Percentiles rank a stretch among this genome's conserved stretches.
Evolutionary conservation across 2,113 vertebrate genomes (phyloP).

Genomic region (Heteronetta atricapilla): DNA sequence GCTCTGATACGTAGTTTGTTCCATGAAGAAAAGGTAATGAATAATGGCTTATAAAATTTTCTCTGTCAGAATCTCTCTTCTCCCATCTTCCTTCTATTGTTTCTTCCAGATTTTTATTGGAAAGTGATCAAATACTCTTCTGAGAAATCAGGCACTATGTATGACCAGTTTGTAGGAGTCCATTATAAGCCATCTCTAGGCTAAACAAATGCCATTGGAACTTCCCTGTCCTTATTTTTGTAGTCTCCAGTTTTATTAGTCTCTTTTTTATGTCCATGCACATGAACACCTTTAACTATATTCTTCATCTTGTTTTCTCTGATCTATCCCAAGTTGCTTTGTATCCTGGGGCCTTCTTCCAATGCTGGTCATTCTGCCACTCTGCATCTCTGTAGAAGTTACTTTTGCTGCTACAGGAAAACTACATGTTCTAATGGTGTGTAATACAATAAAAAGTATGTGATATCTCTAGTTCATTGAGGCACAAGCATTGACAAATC

Average conservation of each 20-base stretch:
- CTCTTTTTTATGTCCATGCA: background rate
- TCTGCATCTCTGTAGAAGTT: background rate
- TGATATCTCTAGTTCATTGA: background rate
- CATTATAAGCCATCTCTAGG: background rate
- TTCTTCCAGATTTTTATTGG: background rate
- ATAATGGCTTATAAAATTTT: slow-evolving; percentile 24
- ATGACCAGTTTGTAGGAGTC: background rate
- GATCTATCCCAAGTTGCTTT: background rate
- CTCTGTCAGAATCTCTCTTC: background rate
- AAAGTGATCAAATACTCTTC: background rate
- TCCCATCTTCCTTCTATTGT: background rate
- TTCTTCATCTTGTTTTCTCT: background rate
- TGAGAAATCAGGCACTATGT: background rate
- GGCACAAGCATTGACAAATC: fast-evolving
- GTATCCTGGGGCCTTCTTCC: background rate
- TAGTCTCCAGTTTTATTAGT: background rate
- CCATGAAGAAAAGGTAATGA: slow-evolving; percentile 36
- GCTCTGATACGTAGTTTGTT: slow-evolving; percentile 51
- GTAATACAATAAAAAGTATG: background rate
- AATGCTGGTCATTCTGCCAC: background rate
- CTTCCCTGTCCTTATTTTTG: background rate
- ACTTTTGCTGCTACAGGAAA: background rate
- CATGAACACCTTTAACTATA: background rate
- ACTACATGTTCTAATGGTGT: background rate
- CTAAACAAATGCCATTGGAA: background rate